Evolutionary conservation across 2,888 invertebrate species (phyloP), one percentile per base, ranked within the genome.

Genomic region (Tiliacea aurago): DNA sequence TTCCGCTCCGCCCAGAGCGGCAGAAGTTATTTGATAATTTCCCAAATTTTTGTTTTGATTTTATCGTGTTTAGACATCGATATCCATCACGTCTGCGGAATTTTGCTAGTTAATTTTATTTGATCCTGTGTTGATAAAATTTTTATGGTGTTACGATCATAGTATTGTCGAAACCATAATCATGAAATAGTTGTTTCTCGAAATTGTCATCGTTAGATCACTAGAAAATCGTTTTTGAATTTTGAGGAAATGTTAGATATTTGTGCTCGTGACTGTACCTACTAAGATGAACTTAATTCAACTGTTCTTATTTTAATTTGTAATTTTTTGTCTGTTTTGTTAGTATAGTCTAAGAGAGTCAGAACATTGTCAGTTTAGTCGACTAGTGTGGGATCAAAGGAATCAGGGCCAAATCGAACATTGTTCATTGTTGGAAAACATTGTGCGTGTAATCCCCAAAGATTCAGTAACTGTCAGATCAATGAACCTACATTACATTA

Each of bases 381-480:
- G n/a, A 33, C 7, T 45, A 63, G 23, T 41, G n/a, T 61, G 28
- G 20, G 49, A 80, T 75, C 77, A 65, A 66, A 61, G 43, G n/a
- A 77, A 80, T 33, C 23, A 64, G 18, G 28, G 63, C 74, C 10
- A 55, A 64, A 61, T 28, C 6, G 55, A 73, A 64, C 43, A 37
- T 41, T 47, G 18, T 13, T n/a, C 37, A 13, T 59, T 67, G 58
- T 20, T 23, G 0, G 1, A 59, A 55, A 23, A 61, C 33, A 61
- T 23, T 41, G 61, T 4, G 3, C 6, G 0, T 13, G 20, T 61
- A n/a, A 74, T 61, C 49, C 49, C 0, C 28, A 41, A 56, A 66
- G 61, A 75, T 56, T 56, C 41, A 55, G 28, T 61, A 61, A 61
- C 65, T 75, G 77, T 77, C 81, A 80, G 81, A 77, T 75, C 81